Base-by-base conservation (phyloP, 2,797 vertebrate genomes). In the Danio albolineatus region DNA sequence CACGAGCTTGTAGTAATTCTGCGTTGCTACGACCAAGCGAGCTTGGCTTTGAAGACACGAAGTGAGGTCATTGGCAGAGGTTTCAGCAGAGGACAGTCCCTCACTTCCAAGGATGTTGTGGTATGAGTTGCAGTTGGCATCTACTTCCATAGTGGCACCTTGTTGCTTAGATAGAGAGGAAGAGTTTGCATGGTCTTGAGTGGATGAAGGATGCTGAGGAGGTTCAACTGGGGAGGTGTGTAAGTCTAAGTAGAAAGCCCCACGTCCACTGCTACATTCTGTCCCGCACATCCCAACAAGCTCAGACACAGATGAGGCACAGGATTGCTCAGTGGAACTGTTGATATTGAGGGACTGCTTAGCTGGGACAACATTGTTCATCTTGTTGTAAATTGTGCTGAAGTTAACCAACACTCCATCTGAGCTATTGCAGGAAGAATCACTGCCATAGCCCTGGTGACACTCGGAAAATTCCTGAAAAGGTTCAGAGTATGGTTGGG, bases 1-100 rank as follows among this genome's bases (percentile, higher is more conserved):
- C 79, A 99, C 98, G 88, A 99, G 91, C 82, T 98, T 99, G 78
- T 99, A 99, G 84, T 99, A 99, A 92, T 99, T 99, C 88, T 99
- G 98, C 10, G 97, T 98, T 91, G 98, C 95, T 80, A 98, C 95
- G 16, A 98, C 96, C 0, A 99, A 93, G 44, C 96, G 95, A 0
- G 97, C 98, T 85, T 96, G 95, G 91, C 97, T 99, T 90, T 98
- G 96, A 88, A 97, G 94, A 86, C 97, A 97, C 12, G 97, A 94
- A 0, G 94, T 94, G 16, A 96, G 91, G 74, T 97, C 96, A 0
- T 89, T 90, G 1, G 82, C 84, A 0, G 96, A 95, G 59, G 89
- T 93, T 0, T 89, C 90, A 0, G 89, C 90, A 4, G 91, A 89
- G 6, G 91, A 91, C 0, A 87, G 43, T 39, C 85, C 90, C 83